phyloP scores from a whole-genome alignment of 2,797 vertebrate genomes.

The Sebastes dallii region DNA sequence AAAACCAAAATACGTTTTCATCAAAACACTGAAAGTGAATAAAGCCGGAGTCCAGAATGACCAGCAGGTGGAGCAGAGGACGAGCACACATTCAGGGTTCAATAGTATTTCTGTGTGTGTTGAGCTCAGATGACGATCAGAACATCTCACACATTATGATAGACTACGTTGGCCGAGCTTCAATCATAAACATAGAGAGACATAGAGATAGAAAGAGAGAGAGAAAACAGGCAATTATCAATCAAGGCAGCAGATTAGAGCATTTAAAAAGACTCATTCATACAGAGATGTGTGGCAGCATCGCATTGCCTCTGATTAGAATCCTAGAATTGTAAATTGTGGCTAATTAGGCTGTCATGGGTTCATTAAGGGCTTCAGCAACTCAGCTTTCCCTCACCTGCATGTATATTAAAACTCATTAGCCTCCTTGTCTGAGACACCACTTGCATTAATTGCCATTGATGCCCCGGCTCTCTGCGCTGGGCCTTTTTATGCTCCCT shows the following conservation, averaged over 20 bases:
- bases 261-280: conserved; percentile 93
- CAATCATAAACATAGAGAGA: conserved; percentile 72
- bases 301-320: conserved; percentile 95
- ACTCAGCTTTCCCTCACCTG: conserved; percentile 98
- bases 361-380: conserved; percentile 99
- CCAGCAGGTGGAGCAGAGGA: not conserved
- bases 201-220: not conserved
- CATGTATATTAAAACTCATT: conserved; percentile 99
- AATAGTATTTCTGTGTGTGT: not conserved
- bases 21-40: not conserved
- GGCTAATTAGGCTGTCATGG: conserved; percentile 99
- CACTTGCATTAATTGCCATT: conserved; percentile 97
- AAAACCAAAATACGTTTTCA: not conserved
- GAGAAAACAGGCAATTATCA: conserved; percentile 88
- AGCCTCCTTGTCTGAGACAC: conserved; percentile 97
- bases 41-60: not conserved
- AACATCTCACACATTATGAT: conserved; percentile 81
- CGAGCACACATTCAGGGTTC: not conserved
- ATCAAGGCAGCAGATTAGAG: conserved; percentile 97
- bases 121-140: conserved; percentile 77
- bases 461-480: conserved; percentile 81
- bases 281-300: conserved; percentile 94
- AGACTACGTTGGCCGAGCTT: conserved; percentile 84
- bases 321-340: conserved; percentile 99
- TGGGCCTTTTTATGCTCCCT: conserved; percentile 79